Percentiles rank a stretch among this genome's conserved stretches.
Evolutionary conservation across 2,113 vertebrate genomes (phyloP).

Genomic region (Physeter macrocephalus): DNA sequence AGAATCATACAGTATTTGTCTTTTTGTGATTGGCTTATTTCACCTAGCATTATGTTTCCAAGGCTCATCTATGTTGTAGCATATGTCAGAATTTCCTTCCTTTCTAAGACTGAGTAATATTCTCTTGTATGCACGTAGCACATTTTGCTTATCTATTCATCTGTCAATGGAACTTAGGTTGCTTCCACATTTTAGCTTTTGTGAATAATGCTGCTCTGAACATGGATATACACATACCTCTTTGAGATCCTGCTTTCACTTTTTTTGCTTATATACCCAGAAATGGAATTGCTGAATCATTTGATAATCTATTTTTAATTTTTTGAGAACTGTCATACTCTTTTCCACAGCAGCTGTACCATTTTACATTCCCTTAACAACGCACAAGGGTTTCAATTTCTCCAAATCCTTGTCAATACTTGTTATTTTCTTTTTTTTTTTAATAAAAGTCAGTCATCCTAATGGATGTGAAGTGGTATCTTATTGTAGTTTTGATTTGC

Average conservation of each 20-base stretch:
- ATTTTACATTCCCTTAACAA: neutral
- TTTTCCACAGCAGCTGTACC: neutral
- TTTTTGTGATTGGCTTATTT: neutral
- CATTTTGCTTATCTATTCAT: neutral
- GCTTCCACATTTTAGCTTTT: neutral
- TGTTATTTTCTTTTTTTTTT: neutral
- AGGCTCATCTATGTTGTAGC: neutral
- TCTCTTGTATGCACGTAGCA: neutral
- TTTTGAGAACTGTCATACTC: neutral
- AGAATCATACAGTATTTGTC: neutral
- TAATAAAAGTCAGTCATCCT: no score
- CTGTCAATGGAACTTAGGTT: neutral
- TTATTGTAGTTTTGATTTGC: neutral
- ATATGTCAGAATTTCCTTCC: neutral
- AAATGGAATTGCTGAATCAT: neutral
- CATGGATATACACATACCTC: no score
- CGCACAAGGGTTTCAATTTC: neutral
- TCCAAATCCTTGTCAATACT: neutral
- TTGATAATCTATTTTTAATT: neutral
- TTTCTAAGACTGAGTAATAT: neutral
- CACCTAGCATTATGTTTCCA: neutral
- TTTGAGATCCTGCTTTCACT: neutral
- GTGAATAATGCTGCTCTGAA: neutral
- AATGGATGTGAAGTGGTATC: neutral
- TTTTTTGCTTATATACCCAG: neutral